These are phyloP conservation scores for Pachyramphus minor DNA, from an alignment of 2,113 vertebrate genomes.

Conservation along the genomic window DNA sequence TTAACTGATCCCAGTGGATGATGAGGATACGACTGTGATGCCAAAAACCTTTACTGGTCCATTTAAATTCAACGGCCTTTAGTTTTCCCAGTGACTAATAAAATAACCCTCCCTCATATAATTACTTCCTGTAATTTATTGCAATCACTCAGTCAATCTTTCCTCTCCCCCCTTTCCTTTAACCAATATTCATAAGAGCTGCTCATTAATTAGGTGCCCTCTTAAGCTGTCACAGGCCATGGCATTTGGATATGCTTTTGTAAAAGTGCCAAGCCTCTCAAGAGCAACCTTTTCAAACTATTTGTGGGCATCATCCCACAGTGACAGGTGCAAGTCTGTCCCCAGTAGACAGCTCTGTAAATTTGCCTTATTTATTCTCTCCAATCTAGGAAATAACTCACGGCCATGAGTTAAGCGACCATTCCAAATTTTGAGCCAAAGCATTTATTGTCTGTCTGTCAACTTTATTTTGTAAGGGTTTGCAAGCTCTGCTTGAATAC, in stretches of 20 bases:
- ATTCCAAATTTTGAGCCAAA: not conserved
- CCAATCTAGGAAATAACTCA: conserved; percentile 34
- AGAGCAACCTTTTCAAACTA: conserved; percentile 42
- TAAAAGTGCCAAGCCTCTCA: conserved; percentile 33
- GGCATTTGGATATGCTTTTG: conserved; percentile 7
- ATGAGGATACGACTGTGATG: not conserved
- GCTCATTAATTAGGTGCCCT: conserved; percentile 41
- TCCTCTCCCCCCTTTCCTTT: not conserved
- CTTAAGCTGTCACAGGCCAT: conserved; percentile 42
- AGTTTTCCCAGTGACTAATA: not conserved
- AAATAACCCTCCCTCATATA: not conserved
- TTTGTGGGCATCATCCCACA: conserved; percentile 61
- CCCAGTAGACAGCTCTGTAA: conserved; percentile 30
- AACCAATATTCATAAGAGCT: conserved; percentile 20
- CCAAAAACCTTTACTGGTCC: not conserved
- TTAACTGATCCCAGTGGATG: not conserved
- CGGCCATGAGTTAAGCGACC: not conserved
- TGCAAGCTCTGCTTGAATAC: not conserved
- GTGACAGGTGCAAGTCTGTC: conserved; percentile 50
- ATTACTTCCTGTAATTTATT: conserved; percentile 47
- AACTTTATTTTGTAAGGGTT: not conserved
- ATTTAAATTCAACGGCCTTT: not conserved
- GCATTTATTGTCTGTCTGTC: not conserved
- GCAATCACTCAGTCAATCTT: not conserved
- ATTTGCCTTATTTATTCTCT: conserved; percentile 48